Base-by-base conservation (phyloP, 2,113 vertebrate species). In the Hippocampus zosterae region DNA sequence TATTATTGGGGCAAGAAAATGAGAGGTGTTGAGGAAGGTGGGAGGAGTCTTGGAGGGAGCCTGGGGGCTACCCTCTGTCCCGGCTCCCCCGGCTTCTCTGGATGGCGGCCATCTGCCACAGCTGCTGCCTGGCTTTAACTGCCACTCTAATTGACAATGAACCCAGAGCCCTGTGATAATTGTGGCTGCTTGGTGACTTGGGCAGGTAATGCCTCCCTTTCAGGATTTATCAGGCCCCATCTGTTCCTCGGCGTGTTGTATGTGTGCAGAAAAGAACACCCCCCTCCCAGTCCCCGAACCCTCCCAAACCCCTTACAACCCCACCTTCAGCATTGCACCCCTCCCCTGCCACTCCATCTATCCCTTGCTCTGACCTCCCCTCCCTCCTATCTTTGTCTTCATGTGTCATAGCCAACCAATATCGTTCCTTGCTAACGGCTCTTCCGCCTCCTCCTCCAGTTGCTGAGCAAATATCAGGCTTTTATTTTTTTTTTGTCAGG, bases 81-180 rank as follows among this genome's bases (percentile, higher is more conserved):
- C 92, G 84, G 91, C 91, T 92, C 91, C 92, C 91, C 91, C 83
- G 81, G 91, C 87, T 91, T 90, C 88, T 89, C 92, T 95, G 94
- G 95, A 96, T 91, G 90, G 41, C 50, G 74, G 94, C 95, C 96
- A 97, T 97, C 95, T 96, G 95, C 92, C 94, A 91, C 95, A 94
- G 93, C 94, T 96, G 94, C 93, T 92, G 92, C 92, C 91, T 92
- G 65, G 75, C 92, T 87, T 77, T 92, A 82, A 78, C 93, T 94
- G 93, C 93, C 94, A 92, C 91, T 94, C 92, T 94, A 93, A 96
- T 91, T 94, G 93, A 95, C 95, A 96, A 94, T 93, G 94, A 95
- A 94, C 92, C 90, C 92, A 92, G 92, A 88, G 89, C 90, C 92
- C 93, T 75, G 77, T 91, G 92, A 93, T 96, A 94, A 97, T 92